phyloP scores from a whole-genome alignment of 2,113 vertebrate genomes.

The Syrrhaptes paradoxus region DNA sequence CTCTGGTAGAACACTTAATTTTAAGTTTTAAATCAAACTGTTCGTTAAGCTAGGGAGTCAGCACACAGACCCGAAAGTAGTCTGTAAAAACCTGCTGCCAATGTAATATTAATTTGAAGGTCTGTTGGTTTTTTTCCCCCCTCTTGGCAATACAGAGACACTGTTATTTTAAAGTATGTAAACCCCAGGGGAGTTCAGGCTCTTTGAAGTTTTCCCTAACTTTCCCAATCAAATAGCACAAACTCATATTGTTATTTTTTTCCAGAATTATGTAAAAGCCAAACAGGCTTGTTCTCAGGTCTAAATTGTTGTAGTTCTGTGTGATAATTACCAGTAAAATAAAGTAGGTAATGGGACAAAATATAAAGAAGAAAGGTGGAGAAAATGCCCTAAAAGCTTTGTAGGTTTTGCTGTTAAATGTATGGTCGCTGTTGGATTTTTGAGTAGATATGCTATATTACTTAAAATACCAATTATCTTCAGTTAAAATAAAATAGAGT shows the following conservation, averaged over 20 bases:
- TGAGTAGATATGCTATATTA: background rate
- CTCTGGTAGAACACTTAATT: constrained; percentile 72
- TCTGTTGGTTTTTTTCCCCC: background rate
- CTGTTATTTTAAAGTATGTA: constrained; percentile 48
- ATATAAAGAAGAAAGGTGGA: background rate
- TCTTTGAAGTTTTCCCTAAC: constrained; percentile 40
- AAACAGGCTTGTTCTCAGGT: background rate
- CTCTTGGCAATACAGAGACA: constrained; percentile 4
- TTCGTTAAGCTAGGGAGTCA: constrained; percentile 70
- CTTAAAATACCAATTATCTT: background rate
- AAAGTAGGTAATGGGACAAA: background rate
- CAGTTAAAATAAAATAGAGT: background rate
- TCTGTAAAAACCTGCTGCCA: constrained; percentile 59
- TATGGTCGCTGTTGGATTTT: background rate
- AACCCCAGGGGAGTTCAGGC: constrained; percentile 15
- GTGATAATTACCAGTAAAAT: background rate
- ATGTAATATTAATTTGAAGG: constrained; percentile 68
- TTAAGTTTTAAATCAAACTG: constrained; percentile 77
- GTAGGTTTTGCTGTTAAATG: background rate
- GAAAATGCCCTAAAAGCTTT: background rate
- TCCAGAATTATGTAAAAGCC: constrained; percentile 16
- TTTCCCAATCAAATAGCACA: background rate
- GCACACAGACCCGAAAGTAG: constrained; percentile 61
- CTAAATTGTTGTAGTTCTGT: background rate
- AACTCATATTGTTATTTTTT: background rate